Evolutionary conservation across 53 echinoderm and acorn worm species (phyloP).

Genomic region (Pentamera pediparva): DNA sequence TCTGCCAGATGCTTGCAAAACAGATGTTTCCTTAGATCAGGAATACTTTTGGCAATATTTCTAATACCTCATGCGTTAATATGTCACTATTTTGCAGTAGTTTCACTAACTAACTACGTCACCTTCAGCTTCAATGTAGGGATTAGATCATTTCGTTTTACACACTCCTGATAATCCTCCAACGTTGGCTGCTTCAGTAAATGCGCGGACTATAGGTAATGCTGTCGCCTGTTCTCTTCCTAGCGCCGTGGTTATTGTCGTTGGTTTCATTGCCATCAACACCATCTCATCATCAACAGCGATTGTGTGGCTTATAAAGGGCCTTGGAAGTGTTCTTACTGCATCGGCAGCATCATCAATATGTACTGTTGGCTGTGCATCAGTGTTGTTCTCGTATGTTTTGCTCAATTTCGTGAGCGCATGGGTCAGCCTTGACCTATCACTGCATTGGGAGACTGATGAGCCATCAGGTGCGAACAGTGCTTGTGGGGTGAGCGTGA

Average conservation of each 20-base stretch:
- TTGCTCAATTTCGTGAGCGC: background rate
- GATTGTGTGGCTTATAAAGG: background rate
- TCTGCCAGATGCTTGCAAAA: constrained; percentile 38
- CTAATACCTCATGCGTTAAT: constrained; percentile 21
- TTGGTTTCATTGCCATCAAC: constrained; percentile 8
- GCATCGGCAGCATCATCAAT: background rate
- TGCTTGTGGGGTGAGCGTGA: constrained; percentile 40
- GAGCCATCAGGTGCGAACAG: constrained; percentile 44
- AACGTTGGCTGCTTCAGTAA: constrained; percentile 37
- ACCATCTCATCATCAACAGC: constrained; percentile 44
- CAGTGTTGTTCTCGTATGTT: constrained; percentile 34
- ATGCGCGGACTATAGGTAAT: constrained; percentile 46
- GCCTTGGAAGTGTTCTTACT: background rate
- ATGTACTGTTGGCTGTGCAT: constrained; percentile 15
- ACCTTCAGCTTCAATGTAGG: constrained; percentile 31
- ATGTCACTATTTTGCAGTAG: constrained; percentile 7
- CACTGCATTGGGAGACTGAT: constrained; percentile 18
- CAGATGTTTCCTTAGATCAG: constrained; percentile 45
- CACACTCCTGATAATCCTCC: constrained; percentile 38
- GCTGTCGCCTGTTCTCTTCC: constrained; percentile 36
- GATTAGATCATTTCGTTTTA: constrained; percentile 25
- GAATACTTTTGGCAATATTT: constrained; percentile 38
- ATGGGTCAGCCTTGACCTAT: constrained; percentile 15
- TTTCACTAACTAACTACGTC: constrained; percentile 27
- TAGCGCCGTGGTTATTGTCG: constrained; percentile 26